Evolutionary conservation across 2,888 invertebrate genomes (phyloP), one percentile per base, ranked within the genome.

Genomic region (Alloplasta piceator): DNA sequence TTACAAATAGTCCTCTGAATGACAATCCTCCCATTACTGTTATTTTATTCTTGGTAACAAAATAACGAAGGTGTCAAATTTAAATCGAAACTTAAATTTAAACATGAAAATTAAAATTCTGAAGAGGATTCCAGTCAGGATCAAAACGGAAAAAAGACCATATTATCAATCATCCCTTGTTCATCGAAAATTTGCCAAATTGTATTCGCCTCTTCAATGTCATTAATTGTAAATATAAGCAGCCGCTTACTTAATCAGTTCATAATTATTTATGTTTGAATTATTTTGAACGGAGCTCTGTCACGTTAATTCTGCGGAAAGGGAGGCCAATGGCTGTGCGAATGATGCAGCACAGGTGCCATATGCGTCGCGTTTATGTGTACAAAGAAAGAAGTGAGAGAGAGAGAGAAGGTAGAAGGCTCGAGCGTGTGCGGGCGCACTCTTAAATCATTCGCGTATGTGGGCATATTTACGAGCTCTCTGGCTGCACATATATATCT

Each of bases 361-460:
- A 74, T 48, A 66, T 43, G 61, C 61, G 56, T 58, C 48, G 43
- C 64, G 66, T 74, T 74, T 66, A 74, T 39, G 56, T 12, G 74
- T 58, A 10, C n/a, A 55, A 36, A 55, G 16, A 55, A 41, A 43
- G 41, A 36, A 10, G 16, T 7, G 12, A 5, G 38, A 12, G 14
- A 16, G 5, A 2, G 36, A 61, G 61, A 58, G 39, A 16, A 14
- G 60, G 41, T 64, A 63, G n/a, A 41, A 60, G 82, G 78, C 73
- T 78, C 76, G 67, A 78, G 82, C 76, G 36, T 60, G 41, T 52
- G 78, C 80, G 76, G 50, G 82, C 64, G 80, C 64, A 80, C 82
- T 81, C 82, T 78, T 83, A 82, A 83, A 83, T 83, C 83, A 82
- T 82, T 64, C 43, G 71, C 64, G 78, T 64, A 82, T 82, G 83